phyloP scores from a whole-genome alignment of 1,140 invertebrate genomes.

The Heliconius melpomene region DNA sequence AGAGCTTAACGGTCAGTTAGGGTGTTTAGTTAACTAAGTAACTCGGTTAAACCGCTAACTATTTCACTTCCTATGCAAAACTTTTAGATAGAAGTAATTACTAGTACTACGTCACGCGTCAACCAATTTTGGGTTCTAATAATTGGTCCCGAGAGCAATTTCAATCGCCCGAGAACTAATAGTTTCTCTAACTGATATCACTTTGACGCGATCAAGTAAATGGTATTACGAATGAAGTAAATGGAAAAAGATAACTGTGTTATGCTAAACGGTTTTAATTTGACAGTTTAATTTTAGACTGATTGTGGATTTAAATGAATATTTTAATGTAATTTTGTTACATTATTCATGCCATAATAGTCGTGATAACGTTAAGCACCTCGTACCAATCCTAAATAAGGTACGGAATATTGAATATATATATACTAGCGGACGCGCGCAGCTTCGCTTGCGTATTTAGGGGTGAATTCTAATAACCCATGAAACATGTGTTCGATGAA shows the following conservation, averaged over 20 bases:
- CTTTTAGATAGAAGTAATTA: conserved; percentile 34
- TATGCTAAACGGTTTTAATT: neutral
- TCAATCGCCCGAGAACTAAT: conserved; percentile 41
- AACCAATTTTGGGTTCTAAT: conserved; percentile 31
- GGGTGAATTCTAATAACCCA: too few relatives aligned
- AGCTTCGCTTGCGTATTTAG: too few relatives aligned
- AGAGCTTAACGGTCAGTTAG: neutral
- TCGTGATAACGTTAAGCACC: neutral
- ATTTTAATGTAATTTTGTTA: neutral
- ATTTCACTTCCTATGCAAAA: conserved; percentile 24
- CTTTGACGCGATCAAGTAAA: conserved; percentile 34
- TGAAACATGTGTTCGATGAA: too few relatives aligned
- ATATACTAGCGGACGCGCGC: too few relatives aligned
- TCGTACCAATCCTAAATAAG: too few relatives aligned
- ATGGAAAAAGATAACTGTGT: neutral
- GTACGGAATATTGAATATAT: too few relatives aligned
- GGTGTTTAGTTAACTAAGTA: too few relatives aligned
- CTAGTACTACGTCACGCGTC: conserved; percentile 19
- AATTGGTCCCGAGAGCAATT: conserved; percentile 40
- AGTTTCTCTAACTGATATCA: conserved; percentile 46
- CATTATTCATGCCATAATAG: neutral
- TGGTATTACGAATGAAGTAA: neutral
- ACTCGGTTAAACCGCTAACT: neutral
- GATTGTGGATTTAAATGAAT: neutral
- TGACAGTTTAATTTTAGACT: neutral